Base-by-base conservation (phyloP, 2,797 vertebrate genomes). In the Scolopax bukidnonensis region DNA sequence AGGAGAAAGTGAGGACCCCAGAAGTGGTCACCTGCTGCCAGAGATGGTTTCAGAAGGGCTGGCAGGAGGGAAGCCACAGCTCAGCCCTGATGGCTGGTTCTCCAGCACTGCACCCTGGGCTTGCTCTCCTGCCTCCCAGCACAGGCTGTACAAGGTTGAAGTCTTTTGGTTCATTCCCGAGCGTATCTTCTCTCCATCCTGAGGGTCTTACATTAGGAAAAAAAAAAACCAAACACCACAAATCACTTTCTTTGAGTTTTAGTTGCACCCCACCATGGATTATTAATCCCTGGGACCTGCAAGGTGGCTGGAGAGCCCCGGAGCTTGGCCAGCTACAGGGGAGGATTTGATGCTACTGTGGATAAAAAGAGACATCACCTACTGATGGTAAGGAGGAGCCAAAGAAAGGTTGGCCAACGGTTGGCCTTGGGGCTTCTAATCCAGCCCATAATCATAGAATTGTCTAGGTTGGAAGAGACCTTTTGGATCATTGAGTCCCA, bases 181-280 rank as follows among this genome's bases (percentile, higher is more conserved):
- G 41, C 7, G 12, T 17, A 32, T 12, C 38, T 71, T 33, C 61
- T 71, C 59, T 73, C 64, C 3, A 2, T 51, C 19, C n/a, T 32
- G 53, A 65, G 4, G 10, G 6, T 38, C 51, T 57, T 53, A n/a
- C 0, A 15, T 36, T 60, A 43, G 47, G 16, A 3, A 19, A 33
- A 36, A 30, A 56, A 14, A 2, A 41, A 17, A 41, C 7, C 16
- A 16, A 41, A 41, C 41, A 41, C 0, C 3, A 59, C 23, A 30
- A 18, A 30, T 53, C 9, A 5, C 20, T 43, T 73, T 45, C 36
- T 64, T 50, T 5, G 21, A 47, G 38, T 45, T 89, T 68, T 87
- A n/a, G 51, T 61, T 83, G 12, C 27, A n/a, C 24, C 16, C 20
- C 19, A 6, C 4, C 5, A 2, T 1, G 16, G 1, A 0, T n/a